Evolutionary conservation across 92 coral and sea anemone genomes (phyloP).

Genomic region (Phenganax marumi): DNA sequence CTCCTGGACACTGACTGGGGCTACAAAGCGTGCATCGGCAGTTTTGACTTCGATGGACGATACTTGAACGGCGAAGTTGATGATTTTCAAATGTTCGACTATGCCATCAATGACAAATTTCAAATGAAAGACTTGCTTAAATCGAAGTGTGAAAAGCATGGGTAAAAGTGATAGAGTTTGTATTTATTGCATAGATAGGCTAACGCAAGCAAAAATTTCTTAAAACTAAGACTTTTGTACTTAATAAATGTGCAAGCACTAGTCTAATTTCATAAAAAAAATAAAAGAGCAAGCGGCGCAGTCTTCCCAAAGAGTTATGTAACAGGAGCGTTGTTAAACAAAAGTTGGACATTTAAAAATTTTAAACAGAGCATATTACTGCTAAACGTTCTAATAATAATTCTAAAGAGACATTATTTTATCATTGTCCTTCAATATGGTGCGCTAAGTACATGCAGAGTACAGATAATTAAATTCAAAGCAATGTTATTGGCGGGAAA

Average conservation of each 20-base stretch:
- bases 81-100: constrained; percentile 81
- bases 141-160: constrained; percentile 63
- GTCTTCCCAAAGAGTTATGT: too few species aligned
- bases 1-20: constrained; percentile 93
- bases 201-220: neutral
- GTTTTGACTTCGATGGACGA: constrained; percentile 89
- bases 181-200: neutral
- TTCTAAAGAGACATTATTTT: too few species aligned
- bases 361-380: too few species aligned
- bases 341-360: neutral
- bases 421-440: too few species aligned
- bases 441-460: too few species aligned
- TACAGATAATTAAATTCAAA: too few species aligned
- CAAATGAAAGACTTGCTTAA: constrained; percentile 72
- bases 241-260: neutral
- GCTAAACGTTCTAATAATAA: too few species aligned
- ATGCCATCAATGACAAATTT: constrained; percentile 67
- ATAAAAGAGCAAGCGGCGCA: too few species aligned
- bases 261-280: too few species aligned
- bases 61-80: constrained; percentile 73
- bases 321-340: neutral
- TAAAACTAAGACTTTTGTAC: neutral
- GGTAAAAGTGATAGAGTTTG: neutral
- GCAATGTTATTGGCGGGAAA: too few species aligned
- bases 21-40: constrained; percentile 91